These are phyloP conservation scores for Periophthalmus modestus DNA, from an alignment of 2,113 vertebrate genomes.

Conservation along the genomic window DNA sequence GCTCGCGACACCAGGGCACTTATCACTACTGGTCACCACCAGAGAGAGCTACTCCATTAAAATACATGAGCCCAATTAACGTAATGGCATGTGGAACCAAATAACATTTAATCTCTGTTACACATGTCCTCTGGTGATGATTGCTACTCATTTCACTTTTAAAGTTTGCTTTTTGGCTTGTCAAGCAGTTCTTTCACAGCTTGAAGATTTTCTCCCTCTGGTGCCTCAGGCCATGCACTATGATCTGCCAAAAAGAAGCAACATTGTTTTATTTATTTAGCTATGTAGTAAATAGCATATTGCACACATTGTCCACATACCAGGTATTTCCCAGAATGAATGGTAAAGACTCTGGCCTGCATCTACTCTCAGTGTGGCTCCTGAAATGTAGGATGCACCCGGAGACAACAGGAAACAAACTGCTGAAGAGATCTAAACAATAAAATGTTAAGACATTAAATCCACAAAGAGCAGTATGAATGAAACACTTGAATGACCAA, in stretches of 20 bases:
- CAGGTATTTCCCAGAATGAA: slow-evolving; percentile 71
- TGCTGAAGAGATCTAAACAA: slow-evolving; percentile 81
- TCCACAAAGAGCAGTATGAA: not conserved
- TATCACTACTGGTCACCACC: too few relatives aligned
- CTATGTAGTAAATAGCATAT: not conserved
- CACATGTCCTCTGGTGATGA: not conserved
- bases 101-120: too few relatives aligned
- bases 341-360: slow-evolving; percentile 84
- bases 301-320: slow-evolving; percentile 63
- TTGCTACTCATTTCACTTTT: not conserved
- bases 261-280: not conserved
- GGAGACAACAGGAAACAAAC: slow-evolving; percentile 94
- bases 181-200: slow-evolving; percentile 74
- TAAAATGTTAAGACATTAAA: not conserved
- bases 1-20: too few relatives aligned
- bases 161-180: slow-evolving; percentile 73
- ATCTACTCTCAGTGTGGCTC: slow-evolving; percentile 84
- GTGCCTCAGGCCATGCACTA: slow-evolving; percentile 80
- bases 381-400: slow-evolving; percentile 87
- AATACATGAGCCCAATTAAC: too few relatives aligned
- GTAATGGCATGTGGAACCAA: too few relatives aligned
- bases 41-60: too few relatives aligned
- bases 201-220: slow-evolving; percentile 81
- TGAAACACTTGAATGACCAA: not conserved
- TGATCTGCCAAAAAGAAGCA: slow-evolving; percentile 76